Percentiles rank a stretch among this genome's conserved stretches.
Evolutionary conservation across 2,797 vertebrate genomes (phyloP).

Genomic region (Epinephelus coioides): DNA sequence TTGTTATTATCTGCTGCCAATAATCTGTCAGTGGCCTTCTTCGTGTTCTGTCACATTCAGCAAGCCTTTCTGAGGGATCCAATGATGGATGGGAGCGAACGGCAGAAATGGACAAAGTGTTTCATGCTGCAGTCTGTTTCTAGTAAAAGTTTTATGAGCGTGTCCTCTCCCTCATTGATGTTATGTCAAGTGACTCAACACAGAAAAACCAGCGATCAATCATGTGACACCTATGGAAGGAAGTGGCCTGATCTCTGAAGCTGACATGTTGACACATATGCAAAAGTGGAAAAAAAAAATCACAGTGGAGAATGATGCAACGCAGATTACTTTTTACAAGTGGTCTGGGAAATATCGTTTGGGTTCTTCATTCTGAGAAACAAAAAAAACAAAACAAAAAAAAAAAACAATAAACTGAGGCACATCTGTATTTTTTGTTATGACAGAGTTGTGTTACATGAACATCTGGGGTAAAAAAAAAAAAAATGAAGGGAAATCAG

Average conservation of each 20-base stretch:
- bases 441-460: slow-evolving; percentile 40
- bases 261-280: slow-evolving; percentile 44
- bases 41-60: slow-evolving; percentile 34
- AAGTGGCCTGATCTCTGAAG: slow-evolving; percentile 26
- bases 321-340: slow-evolving; percentile 50
- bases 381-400: background rate
- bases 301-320: slow-evolving; percentile 31
- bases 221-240: slow-evolving; percentile 51
- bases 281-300: slow-evolving; percentile 11
- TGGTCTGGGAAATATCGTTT: slow-evolving; percentile 46
- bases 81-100: slow-evolving; percentile 43
- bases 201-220: slow-evolving; percentile 42
- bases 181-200: slow-evolving; percentile 63
- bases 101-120: slow-evolving; percentile 44
- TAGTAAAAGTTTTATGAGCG: slow-evolving; percentile 60
- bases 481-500: slow-evolving; percentile 33
- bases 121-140: slow-evolving; percentile 51
- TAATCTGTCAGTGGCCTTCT: slow-evolving; percentile 27
- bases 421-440: slow-evolving; percentile 61
- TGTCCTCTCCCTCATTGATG: slow-evolving; percentile 56
- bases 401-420: slow-evolving; percentile 29
- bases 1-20: slow-evolving; percentile 31
- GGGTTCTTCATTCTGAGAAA: slow-evolving; percentile 29
- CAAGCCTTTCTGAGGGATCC: slow-evolving; percentile 20
- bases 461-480: slow-evolving; percentile 36